Base-by-base conservation (phyloP, 2,797 vertebrate genomes). In the Podargus strigoides region DNA sequence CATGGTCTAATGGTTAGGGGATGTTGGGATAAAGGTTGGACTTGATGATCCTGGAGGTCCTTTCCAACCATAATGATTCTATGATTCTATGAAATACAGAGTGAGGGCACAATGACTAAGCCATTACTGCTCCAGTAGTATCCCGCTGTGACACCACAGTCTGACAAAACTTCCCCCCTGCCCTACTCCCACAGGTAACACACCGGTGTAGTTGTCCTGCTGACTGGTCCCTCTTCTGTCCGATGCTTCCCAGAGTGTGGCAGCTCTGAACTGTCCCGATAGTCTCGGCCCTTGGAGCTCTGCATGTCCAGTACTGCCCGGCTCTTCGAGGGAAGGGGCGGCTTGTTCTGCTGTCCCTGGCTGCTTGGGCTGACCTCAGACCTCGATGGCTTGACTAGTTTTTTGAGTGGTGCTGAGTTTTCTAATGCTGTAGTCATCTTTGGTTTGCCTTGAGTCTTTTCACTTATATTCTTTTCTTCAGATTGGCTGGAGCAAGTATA, bases 321-420 rank as follows among this genome's bases (percentile, higher is more conserved):
- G 77, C 98, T 98, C 97, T 99, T 99, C 1, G 95, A 74, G 4
- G 99, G 99, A 70, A 99, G 85, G 27, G 98, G 99, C 0, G 99
- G 99, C 64, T 98, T 98, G 78, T 73, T 97, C 1, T 59, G 81
- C n/a, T 95, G 96, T 14, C 67, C 85, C 59, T 85, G 93, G 5
- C 6, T 12, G 86, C 66, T 92, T 39, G 82, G 74, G 23, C 92
- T 98, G 15, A 97, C 97, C 73, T 99, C 99, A 0, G 98, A 98
- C 64, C 98, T 98, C 3, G 96, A 97, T 2, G 98, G 98, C 92
- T 99, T 98, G 94, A 98, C 97, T 1, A 98, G 97, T 94, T 99
- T 99, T 97, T 99, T 99, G 87, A 95, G 92, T 0, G 95, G 87
- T 26, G 94, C 81, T 0, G 97, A 89, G 18, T 87, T 97, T 53